These are phyloP conservation scores for Atta texana DNA, from an alignment of 1,140 invertebrate genomes.

Conservation along the genomic window DNA sequence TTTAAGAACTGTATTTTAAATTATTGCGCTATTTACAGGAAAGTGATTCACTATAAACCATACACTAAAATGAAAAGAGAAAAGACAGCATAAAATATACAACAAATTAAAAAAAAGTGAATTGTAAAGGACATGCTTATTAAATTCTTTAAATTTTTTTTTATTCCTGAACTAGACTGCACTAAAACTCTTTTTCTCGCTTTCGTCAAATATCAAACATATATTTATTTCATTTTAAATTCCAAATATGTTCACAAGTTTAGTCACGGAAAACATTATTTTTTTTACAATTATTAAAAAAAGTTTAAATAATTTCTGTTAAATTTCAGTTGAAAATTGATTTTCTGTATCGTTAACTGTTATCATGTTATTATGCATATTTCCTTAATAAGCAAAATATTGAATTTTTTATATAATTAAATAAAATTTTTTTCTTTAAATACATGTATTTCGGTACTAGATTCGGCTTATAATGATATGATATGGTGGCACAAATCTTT, in stretches of 20 bases:
- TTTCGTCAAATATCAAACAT: too few species aligned
- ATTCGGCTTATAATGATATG: not conserved
- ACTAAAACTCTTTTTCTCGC: too few species aligned
- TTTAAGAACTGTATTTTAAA: not conserved
- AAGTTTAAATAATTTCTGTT: not conserved
- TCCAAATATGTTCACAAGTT: too few species aligned
- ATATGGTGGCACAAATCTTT: conserved; percentile 41
- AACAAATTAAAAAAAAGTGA: not conserved
- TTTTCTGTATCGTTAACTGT: not conserved
- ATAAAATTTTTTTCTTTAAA: not conserved
- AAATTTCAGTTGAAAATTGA: not conserved
- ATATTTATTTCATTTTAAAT: too few species aligned
- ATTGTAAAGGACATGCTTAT: not conserved
- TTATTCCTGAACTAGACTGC: too few species aligned
- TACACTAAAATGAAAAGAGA: not conserved
- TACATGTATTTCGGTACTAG: not conserved
- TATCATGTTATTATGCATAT: not conserved
- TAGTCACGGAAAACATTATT: too few species aligned
- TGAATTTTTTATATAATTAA: not conserved
- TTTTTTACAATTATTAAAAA: not conserved
- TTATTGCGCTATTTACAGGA: not conserved
- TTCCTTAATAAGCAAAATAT: not conserved
- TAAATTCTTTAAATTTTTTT: too few species aligned
- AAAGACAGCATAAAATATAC: not conserved
- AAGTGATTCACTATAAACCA: not conserved